phyloP scores from a whole-genome alignment of 2,797 vertebrate species.

The Cheracebus regulus region DNA sequence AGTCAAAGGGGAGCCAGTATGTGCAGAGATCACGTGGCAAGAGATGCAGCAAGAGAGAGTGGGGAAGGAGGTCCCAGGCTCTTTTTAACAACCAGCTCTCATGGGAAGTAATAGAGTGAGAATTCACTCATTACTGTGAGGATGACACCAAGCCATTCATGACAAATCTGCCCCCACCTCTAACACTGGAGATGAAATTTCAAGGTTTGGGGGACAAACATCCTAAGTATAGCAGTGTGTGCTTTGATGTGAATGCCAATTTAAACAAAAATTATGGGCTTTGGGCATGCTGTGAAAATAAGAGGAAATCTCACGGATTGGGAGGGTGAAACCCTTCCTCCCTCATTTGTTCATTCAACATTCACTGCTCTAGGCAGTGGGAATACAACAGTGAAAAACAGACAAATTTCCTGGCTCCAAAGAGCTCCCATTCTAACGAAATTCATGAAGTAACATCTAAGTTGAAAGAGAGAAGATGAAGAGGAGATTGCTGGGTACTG shows the following conservation, averaged over 20 bases:
- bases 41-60: background rate
- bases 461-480: background rate
- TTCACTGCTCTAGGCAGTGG: background rate
- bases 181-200: background rate
- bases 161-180: background rate
- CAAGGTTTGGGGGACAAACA: background rate
- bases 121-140: background rate
- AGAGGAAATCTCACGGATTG: background rate
- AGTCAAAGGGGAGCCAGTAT: background rate
- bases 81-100: background rate
- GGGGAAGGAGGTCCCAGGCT: background rate
- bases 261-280: background rate
- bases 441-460: background rate
- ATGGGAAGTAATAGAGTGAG: background rate
- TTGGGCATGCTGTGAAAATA: background rate
- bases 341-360: background rate
- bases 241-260: background rate
- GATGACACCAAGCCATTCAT: background rate
- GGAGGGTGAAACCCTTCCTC: background rate
- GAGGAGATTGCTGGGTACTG: background rate
- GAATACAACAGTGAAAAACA: background rate
- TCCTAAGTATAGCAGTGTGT: background rate
- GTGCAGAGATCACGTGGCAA: background rate
- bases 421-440: background rate
- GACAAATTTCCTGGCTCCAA: background rate